Conservation (phyloP, 2,113 vertebrate genomes). For the Vulpes ferrilata region DNA sequence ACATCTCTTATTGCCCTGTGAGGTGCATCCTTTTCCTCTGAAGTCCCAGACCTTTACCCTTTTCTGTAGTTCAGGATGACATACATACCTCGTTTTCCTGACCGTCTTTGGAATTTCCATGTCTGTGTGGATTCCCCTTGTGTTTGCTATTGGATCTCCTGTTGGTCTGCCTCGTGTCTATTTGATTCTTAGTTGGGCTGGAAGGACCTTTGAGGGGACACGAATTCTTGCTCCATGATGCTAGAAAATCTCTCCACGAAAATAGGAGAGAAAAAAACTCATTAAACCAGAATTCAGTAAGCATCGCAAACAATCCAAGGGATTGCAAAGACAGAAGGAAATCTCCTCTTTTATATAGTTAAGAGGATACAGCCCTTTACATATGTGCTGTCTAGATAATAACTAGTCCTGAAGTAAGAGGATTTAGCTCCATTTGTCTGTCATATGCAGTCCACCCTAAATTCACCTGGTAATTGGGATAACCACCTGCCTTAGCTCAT, state of each 20-base stretch:
- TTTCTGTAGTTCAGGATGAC: not conserved
- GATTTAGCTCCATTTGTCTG: not conserved
- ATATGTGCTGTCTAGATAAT: not conserved
- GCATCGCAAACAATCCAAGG: not conserved
- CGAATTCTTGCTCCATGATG: not conserved
- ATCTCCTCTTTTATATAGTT: not conserved
- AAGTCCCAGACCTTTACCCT: not conserved
- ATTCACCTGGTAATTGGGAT: not conserved
- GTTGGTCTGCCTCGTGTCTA: not conserved
- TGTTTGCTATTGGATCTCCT: not conserved
- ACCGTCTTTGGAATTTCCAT: not conserved
- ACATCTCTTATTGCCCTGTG: not conserved
- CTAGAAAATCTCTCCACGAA: not conserved
- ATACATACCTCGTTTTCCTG: not conserved
- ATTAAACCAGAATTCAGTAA: not conserved
- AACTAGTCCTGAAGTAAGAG: not conserved
- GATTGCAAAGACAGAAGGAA: not conserved
- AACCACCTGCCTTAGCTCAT: not conserved
- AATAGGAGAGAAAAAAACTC: not conserved
- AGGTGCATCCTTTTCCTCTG: not conserved
- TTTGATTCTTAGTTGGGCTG: not conserved
- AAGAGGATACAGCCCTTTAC: not conserved
- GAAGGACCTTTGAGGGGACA: not conserved
- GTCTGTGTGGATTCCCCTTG: not conserved
- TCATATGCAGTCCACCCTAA: not conserved